These are phyloP conservation scores for Aporophyla nigra DNA, from an alignment of 2,888 invertebrate genomes.

Conservation along the genomic window DNA sequence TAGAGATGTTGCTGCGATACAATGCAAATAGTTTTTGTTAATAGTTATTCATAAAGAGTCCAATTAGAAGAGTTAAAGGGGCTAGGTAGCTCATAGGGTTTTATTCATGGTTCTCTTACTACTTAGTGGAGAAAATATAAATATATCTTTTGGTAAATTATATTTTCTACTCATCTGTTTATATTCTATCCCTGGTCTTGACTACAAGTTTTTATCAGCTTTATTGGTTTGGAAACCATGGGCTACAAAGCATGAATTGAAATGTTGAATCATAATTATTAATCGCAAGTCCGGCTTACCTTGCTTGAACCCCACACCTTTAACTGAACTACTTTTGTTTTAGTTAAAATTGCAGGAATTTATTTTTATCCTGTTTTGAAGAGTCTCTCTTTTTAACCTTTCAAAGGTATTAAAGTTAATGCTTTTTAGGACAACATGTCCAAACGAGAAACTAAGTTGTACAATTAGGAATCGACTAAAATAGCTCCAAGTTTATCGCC, in stretches of 20 bases:
- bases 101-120: not conserved
- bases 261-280: not conserved
- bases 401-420: not conserved
- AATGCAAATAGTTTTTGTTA: slow-evolving; percentile 37
- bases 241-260: not conserved
- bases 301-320: not conserved
- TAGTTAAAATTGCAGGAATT: not conserved
- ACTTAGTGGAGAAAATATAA: not conserved
- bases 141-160: not conserved
- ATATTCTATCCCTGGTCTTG: not conserved
- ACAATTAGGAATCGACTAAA: slow-evolving; percentile 38
- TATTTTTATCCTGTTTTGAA: too few species aligned
- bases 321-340: not conserved
- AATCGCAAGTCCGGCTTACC: not conserved
- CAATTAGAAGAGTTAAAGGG: not conserved
- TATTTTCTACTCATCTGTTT: not conserved
- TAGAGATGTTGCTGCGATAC: slow-evolving; percentile 40
- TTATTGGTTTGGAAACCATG: not conserved
- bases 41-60: not conserved
- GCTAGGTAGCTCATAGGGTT: not conserved
- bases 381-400: not conserved
- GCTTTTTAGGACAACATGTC: not conserved
- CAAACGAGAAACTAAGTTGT: not conserved
- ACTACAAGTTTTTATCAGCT: too few species aligned
- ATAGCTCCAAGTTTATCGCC: not conserved